These are phyloP conservation scores for Nothocercus nigrocapillus DNA, from an alignment of 2,113 vertebrate genomes.

Conservation along the genomic window DNA sequence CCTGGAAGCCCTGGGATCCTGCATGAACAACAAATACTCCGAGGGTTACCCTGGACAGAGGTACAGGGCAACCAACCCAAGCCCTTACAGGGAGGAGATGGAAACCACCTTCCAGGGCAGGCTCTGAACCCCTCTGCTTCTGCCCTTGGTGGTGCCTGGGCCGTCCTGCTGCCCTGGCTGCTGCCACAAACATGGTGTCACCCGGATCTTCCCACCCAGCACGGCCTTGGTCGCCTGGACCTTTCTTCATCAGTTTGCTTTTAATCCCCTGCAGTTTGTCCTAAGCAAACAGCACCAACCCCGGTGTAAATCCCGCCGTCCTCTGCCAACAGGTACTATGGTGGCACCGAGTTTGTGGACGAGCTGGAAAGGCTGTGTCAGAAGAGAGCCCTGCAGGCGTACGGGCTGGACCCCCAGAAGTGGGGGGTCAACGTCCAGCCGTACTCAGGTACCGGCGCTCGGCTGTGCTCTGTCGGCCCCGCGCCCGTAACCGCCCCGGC, in stretches of 20 bases:
- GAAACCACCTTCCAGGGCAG: neutral
- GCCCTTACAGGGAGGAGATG: neutral
- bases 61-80: conserved; percentile 60
- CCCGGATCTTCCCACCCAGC: neutral
- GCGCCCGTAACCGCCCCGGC: fast-evolving
- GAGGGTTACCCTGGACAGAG: conserved; percentile 98
- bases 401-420: conserved; percentile 84
- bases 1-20: conserved; percentile 95
- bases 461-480: fast-evolving
- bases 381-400: conserved; percentile 88
- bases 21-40: conserved; percentile 98
- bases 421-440: conserved; percentile 98
- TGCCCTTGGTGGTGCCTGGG: neutral
- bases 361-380: conserved; percentile 95
- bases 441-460: conserved; percentile 86
- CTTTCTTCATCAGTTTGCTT: fast-evolving
- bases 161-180: neutral
- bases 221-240: neutral
- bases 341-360: conserved; percentile 92
- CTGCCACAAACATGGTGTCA: neutral
- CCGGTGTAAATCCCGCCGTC: neutral
- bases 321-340: conserved; percentile 85
- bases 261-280: neutral
- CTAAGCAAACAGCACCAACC: neutral
- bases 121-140: neutral